Conservation (phyloP, 2,797 vertebrate genomes). For the Enteromius afrohamiltoni region DNA sequence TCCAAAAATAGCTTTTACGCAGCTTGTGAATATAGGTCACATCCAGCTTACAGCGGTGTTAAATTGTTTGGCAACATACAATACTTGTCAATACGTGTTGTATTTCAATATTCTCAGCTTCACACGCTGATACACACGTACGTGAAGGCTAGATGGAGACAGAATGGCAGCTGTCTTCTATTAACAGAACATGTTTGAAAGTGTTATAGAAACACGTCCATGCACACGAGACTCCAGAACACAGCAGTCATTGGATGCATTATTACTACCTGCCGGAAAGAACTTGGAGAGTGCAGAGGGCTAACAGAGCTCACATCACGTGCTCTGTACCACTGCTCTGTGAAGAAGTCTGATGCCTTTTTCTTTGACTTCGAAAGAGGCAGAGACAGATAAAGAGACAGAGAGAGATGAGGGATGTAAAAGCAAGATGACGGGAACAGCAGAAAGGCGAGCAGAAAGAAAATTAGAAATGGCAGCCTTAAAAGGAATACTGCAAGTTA, state of each 20-base stretch:
- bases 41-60: background rate
- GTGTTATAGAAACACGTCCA: constrained; percentile 32
- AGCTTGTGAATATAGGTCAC: constrained; percentile 3
- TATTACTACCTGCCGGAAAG: constrained; percentile 87
- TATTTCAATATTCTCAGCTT: background rate
- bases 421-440: constrained; percentile 45
- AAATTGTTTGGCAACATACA: background rate
- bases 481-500: background rate
- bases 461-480: background rate
- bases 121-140: background rate
- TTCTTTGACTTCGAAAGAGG: constrained; percentile 82
- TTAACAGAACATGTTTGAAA: background rate
- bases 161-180: background rate
- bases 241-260: constrained; percentile 19
- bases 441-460: constrained; percentile 29
- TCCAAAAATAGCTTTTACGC: background rate
- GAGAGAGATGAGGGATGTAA: constrained; percentile 63
- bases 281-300: constrained; percentile 81
- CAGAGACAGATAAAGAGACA: constrained; percentile 64
- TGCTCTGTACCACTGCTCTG: constrained; percentile 88
- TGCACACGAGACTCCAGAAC: background rate
- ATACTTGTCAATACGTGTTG: background rate
- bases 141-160: constrained; percentile 31
- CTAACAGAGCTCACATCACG: constrained; percentile 77
- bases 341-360: constrained; percentile 85